These are phyloP conservation scores for Melanophora roralis DNA, from an alignment of 2,888 invertebrate genomes.

Conservation along the genomic window DNA sequence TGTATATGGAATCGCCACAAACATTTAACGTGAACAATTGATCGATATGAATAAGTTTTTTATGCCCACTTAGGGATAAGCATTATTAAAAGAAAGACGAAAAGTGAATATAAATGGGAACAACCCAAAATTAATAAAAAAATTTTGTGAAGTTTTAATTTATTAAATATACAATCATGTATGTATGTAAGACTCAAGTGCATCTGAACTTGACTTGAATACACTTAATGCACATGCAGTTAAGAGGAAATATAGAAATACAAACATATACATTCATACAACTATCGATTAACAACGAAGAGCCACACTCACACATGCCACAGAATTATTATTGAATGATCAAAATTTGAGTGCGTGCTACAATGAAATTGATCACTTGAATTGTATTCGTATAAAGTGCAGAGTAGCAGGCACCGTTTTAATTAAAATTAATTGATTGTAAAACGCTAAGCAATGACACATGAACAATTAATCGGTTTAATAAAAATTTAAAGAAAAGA, in stretches of 20 bases:
- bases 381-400: constrained; percentile 3
- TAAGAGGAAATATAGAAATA: no score
- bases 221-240: background rate
- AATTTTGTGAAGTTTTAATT: background rate
- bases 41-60: background rate
- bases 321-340: constrained; percentile 15
- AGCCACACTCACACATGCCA: background rate
- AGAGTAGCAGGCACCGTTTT: constrained; percentile 21
- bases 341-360: constrained; percentile 45
- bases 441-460: constrained; percentile 52
- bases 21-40: background rate
- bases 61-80: background rate
- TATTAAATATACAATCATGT: background rate
- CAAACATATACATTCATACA: background rate
- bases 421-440: constrained; percentile 61
- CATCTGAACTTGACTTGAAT: background rate
- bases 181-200: background rate
- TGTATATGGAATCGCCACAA: constrained; percentile 21
- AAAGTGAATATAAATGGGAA: constrained; percentile 18
- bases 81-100: background rate
- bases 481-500: background rate
- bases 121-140: background rate
- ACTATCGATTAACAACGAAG: background rate
- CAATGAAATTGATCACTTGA: constrained; percentile 45
- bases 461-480: constrained; percentile 11